Evolutionary conservation across 2,113 vertebrate genomes (phyloP).

Genomic region (Parus major): DNA sequence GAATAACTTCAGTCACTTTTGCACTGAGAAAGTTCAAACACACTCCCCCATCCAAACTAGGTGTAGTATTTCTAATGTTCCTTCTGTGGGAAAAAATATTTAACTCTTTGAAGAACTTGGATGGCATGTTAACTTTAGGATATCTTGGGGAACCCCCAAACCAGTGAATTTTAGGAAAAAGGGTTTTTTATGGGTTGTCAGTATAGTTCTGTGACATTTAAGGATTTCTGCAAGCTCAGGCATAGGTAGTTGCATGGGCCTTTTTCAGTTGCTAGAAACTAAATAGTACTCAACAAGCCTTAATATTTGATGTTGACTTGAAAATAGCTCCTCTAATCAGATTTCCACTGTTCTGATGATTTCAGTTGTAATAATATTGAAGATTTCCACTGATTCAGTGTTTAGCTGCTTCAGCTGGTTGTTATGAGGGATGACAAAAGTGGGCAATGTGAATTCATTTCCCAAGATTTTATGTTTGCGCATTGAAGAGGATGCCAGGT

Average conservation of each 20-base stretch:
- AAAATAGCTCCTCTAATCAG: background rate
- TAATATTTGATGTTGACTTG: background rate
- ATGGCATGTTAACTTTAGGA: rapidly evolving
- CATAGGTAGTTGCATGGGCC: background rate
- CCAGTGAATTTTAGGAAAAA: background rate
- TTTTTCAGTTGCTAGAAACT: background rate
- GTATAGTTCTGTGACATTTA: background rate
- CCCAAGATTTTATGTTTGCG: background rate
- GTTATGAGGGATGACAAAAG: background rate
- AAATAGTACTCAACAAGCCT: background rate
- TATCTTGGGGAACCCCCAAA: background rate
- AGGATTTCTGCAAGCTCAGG: background rate
- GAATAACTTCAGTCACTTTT: background rate
- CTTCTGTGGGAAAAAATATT: background rate
- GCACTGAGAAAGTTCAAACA: background rate
- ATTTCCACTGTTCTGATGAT: background rate
- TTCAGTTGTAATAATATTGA: background rate
- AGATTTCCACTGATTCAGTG: background rate
- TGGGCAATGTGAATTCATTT: background rate
- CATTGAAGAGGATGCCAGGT: background rate
- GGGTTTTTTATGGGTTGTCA: background rate
- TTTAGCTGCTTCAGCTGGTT: background rate
- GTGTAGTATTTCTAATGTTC: background rate
- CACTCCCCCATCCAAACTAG: rapidly evolving
- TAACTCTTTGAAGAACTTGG: background rate